phyloP scores from a whole-genome alignment of 2,113 vertebrate species.

The Rhinolophus sinicus region DNA sequence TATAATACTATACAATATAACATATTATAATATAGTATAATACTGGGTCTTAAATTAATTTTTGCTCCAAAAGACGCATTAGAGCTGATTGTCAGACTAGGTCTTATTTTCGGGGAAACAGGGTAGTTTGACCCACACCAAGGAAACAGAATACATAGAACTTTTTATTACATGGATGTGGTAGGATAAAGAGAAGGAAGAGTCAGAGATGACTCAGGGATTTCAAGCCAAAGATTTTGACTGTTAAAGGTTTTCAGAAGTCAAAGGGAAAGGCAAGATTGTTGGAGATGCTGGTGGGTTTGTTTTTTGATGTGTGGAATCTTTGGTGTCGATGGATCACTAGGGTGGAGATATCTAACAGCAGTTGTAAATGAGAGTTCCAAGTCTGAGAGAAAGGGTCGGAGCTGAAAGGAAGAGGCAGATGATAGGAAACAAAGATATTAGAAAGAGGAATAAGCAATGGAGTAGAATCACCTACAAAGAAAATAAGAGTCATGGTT shows the following conservation, averaged over 20 bases:
- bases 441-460: not conserved
- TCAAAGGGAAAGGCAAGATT: not conserved
- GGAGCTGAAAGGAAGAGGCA: not conserved
- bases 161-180: not conserved
- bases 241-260: not conserved
- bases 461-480: not conserved
- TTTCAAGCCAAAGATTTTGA: constrained; percentile 19
- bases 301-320: not conserved
- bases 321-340: not conserved
- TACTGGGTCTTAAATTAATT: too few species aligned
- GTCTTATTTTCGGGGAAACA: too few species aligned
- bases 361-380: not conserved
- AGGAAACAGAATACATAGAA: not conserved
- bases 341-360: not conserved
- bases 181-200: not conserved
- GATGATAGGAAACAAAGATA: not conserved
- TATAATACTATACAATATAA: too few species aligned
- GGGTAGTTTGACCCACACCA: not conserved
- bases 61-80: too few species aligned
- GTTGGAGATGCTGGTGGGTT: not conserved
- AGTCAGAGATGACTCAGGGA: not conserved
- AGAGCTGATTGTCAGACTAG: too few species aligned
- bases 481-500: not conserved
- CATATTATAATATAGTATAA: too few species aligned
- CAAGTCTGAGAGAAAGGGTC: not conserved